These are phyloP conservation scores for Eupithecia insigniata DNA, from an alignment of 2,888 invertebrate species.

Conservation along the genomic window DNA sequence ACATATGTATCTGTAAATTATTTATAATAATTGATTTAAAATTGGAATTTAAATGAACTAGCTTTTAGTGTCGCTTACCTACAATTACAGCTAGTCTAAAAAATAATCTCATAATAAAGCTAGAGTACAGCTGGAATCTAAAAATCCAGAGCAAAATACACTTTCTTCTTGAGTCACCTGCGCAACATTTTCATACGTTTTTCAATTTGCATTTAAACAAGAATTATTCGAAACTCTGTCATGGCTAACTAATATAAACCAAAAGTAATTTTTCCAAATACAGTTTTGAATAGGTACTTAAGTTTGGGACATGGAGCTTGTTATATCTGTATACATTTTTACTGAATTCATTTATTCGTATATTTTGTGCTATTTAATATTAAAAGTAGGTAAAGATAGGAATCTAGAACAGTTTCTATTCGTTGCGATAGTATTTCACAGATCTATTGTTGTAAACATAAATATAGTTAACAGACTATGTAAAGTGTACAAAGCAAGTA, in stretches of 20 bases:
- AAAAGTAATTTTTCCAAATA: neutral
- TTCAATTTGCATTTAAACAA: slow-evolving; percentile 43
- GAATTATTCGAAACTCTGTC: neutral
- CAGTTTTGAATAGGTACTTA: neutral
- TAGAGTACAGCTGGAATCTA: neutral
- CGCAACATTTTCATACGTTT: slow-evolving; percentile 40
- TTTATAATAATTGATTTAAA: no score
- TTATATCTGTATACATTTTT: neutral
- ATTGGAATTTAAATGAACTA: neutral
- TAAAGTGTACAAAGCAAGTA: slow-evolving; percentile 1
- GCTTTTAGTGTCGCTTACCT: neutral
- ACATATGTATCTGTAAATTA: no score
- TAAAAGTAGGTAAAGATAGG: neutral
- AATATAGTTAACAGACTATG: neutral
- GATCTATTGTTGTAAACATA: slow-evolving; percentile 9
- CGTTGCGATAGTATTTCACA: slow-evolving; percentile 8
- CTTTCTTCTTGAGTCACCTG: slow-evolving; percentile 38
- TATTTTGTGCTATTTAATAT: neutral
- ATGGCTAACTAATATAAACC: neutral
- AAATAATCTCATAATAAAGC: neutral
- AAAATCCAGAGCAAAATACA: slow-evolving; percentile 46
- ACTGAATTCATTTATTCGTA: slow-evolving; percentile 3
- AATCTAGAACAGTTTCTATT: slow-evolving; percentile 8
- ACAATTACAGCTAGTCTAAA: neutral
- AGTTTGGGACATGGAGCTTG: neutral